phyloP scores from a whole-genome alignment of 2,113 vertebrate genomes.

The Scalopus aquaticus region DNA sequence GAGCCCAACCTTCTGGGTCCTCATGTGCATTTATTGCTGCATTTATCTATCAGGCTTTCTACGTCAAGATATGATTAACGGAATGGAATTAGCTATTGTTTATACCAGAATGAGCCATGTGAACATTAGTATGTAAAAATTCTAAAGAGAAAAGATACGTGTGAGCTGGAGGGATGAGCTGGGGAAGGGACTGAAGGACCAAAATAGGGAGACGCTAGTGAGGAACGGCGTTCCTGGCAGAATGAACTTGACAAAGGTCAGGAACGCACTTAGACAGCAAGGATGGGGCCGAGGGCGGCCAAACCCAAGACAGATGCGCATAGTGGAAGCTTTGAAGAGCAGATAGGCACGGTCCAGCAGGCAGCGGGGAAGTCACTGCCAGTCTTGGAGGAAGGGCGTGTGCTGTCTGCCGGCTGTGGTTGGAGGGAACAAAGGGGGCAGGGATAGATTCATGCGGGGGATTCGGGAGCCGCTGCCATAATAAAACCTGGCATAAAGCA shows the following conservation, averaged over 20 bases:
- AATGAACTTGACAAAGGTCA: neutral
- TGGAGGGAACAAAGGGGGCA: neutral
- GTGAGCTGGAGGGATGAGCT: neutral
- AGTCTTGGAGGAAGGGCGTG: neutral
- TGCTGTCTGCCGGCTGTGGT: neutral
- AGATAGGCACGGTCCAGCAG: neutral
- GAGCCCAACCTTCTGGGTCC: neutral
- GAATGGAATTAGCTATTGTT: neutral
- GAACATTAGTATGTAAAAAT: neutral
- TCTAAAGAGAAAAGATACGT: neutral
- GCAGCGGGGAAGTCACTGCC: neutral
- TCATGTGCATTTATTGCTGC: neutral
- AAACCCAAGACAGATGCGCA: neutral
- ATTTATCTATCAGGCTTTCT: neutral
- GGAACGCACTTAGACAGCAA: neutral
- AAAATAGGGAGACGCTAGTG: neutral
- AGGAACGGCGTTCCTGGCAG: neutral
- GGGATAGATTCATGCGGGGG: neutral
- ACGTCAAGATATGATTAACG: neutral
- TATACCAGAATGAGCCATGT: neutral
- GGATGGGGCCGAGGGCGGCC: neutral
- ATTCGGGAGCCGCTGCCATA: neutral
- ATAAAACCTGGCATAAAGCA: neutral
- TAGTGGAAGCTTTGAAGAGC: neutral
- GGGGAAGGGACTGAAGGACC: neutral